Conservation (phyloP, 2,888 invertebrate species). For the Oasisia sp. region DNA sequence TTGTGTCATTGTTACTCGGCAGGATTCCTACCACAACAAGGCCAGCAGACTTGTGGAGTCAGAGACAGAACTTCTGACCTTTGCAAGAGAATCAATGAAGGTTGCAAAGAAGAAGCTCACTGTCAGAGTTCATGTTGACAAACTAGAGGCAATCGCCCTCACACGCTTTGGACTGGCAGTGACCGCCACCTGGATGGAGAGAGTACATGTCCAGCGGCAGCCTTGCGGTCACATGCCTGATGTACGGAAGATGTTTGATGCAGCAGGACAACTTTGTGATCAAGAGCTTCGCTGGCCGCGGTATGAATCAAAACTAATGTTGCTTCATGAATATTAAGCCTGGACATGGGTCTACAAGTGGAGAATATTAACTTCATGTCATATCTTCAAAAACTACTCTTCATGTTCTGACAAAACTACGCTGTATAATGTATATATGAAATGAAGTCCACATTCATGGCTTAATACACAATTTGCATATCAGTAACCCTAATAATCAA, state of each 20-base stretch:
- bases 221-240: constrained; percentile 18
- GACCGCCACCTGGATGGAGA: constrained; percentile 43
- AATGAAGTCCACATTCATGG: no score
- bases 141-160: constrained; percentile 44
- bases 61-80: background rate
- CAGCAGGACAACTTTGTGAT: constrained; percentile 42
- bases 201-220: constrained; percentile 34
- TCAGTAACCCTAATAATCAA: no score
- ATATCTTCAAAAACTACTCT: no score
- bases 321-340: background rate
- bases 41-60: background rate
- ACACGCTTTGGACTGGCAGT: constrained; percentile 46
- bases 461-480: no score
- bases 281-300: constrained; percentile 44
- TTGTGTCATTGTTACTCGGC: background rate
- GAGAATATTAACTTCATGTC: no score
- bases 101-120: background rate
- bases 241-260: constrained; percentile 40
- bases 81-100: background rate
- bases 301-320: constrained; percentile 28
- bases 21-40: constrained; percentile 33
- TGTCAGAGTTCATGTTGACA: constrained; percentile 33
- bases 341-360: no score
- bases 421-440: no score
- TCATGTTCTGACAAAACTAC: no score